Conservation (phyloP, 2,797 vertebrate genomes). For the Gobionotothen gibberifrons region DNA sequence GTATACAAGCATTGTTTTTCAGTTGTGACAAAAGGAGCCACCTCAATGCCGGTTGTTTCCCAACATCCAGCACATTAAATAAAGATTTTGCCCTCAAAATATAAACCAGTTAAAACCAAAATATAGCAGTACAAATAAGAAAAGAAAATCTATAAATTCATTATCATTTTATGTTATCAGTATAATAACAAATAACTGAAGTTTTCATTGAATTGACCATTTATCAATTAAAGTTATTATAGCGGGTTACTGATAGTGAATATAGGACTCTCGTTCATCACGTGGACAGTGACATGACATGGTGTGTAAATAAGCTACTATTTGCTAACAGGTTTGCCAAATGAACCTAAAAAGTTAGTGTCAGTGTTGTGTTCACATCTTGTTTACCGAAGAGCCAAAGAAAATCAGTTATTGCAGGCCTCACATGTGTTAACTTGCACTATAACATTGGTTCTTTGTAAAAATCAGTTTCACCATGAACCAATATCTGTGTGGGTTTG, state of each 20-base stretch:
- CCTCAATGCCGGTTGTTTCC: too few relatives aligned
- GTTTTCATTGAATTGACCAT: too few relatives aligned
- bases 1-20: too few relatives aligned
- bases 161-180: too few relatives aligned
- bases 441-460: constrained; percentile 5
- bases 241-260: background rate
- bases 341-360: background rate
- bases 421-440: background rate
- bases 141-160: too few relatives aligned
- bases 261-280: background rate
- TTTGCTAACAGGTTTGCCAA: background rate
- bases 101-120: too few relatives aligned
- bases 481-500: constrained; percentile 1
- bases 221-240: too few relatives aligned
- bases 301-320: background rate
- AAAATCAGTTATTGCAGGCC: background rate
- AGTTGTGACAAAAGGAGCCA: too few relatives aligned
- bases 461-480: constrained; percentile 19
- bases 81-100: too few relatives aligned
- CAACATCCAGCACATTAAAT: too few relatives aligned
- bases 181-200: too few relatives aligned
- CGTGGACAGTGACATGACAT: background rate
- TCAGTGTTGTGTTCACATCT: background rate
- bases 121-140: too few relatives aligned
- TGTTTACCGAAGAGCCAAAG: background rate